Base-by-base conservation (phyloP, 2,113 vertebrate species). In the Tyrannus savana region DNA sequence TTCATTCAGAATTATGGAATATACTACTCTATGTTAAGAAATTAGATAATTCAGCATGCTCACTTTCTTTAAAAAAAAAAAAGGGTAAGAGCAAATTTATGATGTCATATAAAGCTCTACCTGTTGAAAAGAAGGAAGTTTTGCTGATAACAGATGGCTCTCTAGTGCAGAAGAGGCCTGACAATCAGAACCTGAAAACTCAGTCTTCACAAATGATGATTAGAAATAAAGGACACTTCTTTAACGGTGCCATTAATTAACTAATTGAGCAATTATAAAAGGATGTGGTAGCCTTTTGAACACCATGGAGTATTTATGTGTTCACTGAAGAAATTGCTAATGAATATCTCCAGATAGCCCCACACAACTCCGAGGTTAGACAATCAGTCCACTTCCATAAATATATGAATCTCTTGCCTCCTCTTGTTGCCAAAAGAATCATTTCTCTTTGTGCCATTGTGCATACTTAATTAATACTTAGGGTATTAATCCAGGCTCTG, bases 241-340 rank as follows among this genome's bases (percentile, higher is more conserved):
- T 85, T 93, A 89, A 92, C 17, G 28, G 35, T 81, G 76, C 18
- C 58, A 74, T 59, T 71, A 90, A 85, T 91, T 87, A 96, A 86
- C 59, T 84, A 92, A 83, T 25, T 74, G 63, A 72, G 50, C 63
- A 88, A 84, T 84, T 93, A 80, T 56, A 31, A 74, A 83, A 55
- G 63, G 47, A 90, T 80, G 19, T 94, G 44, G 47, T 79, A 81
- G 77, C 56, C 79, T 88, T 91, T 69, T 71, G 50, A 95, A 76
- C 24, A 55, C 22, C 15, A 16, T 41, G 9, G 55, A 86, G 14
- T 85, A 80, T 69, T 71, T 80, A 59, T 88, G 42, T 82, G 42
- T 76, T 95, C 78, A 39, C 18, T 74, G 55, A 21, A 83, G 47
- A 90, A 93, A 59, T 84, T 82, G 46, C 68, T 94, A 79, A 66